Percentiles rank a stretch among this genome's conserved stretches.
Evolutionary conservation across 2,888 invertebrate species (phyloP).

Genomic region (Mongoloraphidia duomilia): DNA sequence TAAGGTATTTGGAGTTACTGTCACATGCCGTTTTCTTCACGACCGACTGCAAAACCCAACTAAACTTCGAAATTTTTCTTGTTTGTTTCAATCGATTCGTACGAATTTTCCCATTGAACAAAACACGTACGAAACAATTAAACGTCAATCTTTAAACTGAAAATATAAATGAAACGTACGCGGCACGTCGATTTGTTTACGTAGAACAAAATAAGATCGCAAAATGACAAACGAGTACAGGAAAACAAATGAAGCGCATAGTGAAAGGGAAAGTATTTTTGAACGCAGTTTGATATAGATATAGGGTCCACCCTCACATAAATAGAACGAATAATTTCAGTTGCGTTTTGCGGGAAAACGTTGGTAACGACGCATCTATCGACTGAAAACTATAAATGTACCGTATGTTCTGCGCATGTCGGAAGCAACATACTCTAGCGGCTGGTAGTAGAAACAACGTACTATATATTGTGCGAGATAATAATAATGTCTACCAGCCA

Average conservation of each 20-base stretch:
- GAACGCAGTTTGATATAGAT: neutral
- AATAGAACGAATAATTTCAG: neutral
- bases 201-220: neutral
- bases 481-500: too few relatives aligned
- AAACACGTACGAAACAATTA: too few relatives aligned
- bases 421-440: conserved; percentile 16
- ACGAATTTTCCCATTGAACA: conserved; percentile 2
- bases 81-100: conserved; percentile 9
- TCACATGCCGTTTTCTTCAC: conserved; percentile 13
- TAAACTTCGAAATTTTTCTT: conserved; percentile 15
- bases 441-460: conserved; percentile 16
- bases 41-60: conserved; percentile 13
- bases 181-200: conserved; percentile 3
- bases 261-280: neutral
- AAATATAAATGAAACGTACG: conserved; percentile 9
- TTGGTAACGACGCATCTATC: neutral
- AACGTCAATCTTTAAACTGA: conserved; percentile 5
- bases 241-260: too few relatives aligned
- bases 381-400: conserved; percentile 8
- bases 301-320: neutral
- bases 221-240: neutral
- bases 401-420: conserved; percentile 8
- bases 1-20: neutral
- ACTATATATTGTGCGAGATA: neutral
- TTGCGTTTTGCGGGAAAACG: conserved; percentile 10